These are phyloP conservation scores for Melozone crissalis DNA, from an alignment of 2,113 vertebrate genomes.

Conservation along the genomic window DNA sequence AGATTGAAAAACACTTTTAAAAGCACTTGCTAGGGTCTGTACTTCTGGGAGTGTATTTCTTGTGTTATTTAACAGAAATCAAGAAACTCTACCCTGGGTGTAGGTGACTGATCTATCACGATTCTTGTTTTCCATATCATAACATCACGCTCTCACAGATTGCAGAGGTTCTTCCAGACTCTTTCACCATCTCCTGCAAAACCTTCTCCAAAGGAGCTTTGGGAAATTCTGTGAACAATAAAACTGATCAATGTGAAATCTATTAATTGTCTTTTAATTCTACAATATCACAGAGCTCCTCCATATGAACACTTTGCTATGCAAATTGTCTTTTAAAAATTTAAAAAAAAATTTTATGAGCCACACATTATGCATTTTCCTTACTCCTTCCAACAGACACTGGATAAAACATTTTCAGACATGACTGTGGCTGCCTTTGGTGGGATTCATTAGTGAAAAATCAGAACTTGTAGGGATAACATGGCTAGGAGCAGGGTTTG, in stretches of 20 bases:
- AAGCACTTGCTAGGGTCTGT: not conserved
- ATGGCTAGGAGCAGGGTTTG: not conserved
- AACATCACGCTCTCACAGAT: not conserved
- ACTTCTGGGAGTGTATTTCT: not conserved
- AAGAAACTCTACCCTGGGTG: not conserved
- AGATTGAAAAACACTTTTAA: not conserved
- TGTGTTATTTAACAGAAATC: not conserved
- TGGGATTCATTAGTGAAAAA: not conserved
- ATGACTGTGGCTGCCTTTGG: not conserved
- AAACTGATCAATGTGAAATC: not conserved
- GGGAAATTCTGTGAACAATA: not conserved
- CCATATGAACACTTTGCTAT: constrained; percentile 8
- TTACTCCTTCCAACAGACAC: not conserved
- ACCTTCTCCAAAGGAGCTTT: not conserved
- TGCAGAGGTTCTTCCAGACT: not conserved
- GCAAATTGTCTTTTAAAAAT: not conserved
- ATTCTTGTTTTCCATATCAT: not conserved
- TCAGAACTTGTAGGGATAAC: not conserved
- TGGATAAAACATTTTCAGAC: constrained; percentile 32
- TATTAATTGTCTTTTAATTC: not conserved
- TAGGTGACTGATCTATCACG: not conserved
- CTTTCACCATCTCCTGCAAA: not conserved
- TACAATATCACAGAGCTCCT: not conserved
- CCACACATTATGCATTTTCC: not conserved
- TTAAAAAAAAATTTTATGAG: not conserved